phyloP scores from a whole-genome alignment of 2,797 vertebrate genomes.

The Centroberyx gerrardi region DNA sequence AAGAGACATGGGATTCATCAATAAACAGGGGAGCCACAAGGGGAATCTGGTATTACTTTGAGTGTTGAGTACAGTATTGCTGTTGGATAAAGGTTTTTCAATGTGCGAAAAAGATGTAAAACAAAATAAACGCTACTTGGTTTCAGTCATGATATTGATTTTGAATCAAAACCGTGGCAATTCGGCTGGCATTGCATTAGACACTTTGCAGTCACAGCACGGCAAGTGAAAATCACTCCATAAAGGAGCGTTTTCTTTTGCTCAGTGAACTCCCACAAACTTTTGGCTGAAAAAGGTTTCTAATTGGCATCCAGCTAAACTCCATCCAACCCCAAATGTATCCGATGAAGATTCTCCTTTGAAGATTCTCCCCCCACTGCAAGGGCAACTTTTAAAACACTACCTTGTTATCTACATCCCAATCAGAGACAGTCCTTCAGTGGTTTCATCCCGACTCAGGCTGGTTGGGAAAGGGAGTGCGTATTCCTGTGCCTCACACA shows the following conservation, averaged over 20 bases:
- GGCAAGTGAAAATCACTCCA: constrained; percentile 30
- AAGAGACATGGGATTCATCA: constrained; percentile 20
- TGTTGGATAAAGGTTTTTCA: constrained; percentile 3
- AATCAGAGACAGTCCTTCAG: constrained; percentile 53
- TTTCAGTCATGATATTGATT: constrained; percentile 32
- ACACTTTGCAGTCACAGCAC: constrained; percentile 49
- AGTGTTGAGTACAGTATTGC: constrained; percentile 3
- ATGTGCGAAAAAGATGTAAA: constrained; percentile 7
- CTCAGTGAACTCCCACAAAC: constrained; percentile 15
- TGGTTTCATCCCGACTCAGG: constrained; percentile 31
- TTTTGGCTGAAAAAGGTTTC: constrained; percentile 46
- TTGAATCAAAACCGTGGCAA: constrained; percentile 51
- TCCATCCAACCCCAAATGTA: constrained; percentile 42
- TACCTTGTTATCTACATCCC: constrained; percentile 56
- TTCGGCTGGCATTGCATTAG: constrained; percentile 13
- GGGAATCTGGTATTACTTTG: constrained; percentile 32
- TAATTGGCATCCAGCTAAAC: constrained; percentile 59
- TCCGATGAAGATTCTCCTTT: constrained; percentile 45
- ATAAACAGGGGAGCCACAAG: constrained; percentile 19
- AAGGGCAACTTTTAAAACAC: constrained; percentile 36
- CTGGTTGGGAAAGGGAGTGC: constrained; percentile 35
- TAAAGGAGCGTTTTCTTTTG: constrained; percentile 38
- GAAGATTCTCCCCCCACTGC: constrained; percentile 31
- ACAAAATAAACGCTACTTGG: constrained; percentile 3
- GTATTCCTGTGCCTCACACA: constrained; percentile 17